Conservation (phyloP, 2,113 vertebrate species). For the Sander lucioperca region DNA sequence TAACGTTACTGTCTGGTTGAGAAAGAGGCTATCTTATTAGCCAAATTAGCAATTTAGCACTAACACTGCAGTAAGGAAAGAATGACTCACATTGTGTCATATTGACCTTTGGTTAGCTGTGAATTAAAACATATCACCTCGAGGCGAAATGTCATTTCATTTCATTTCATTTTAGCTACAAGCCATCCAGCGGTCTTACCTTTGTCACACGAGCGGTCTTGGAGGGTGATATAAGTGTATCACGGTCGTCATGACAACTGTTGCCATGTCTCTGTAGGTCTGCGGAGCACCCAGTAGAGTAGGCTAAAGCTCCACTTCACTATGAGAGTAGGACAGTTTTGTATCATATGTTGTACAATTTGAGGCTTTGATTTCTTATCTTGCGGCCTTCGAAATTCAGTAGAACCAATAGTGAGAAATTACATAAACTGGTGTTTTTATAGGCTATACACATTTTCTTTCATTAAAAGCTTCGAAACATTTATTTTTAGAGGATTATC, state of each 20-base stretch:
- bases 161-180: neutral
- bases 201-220: neutral
- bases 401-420: neutral
- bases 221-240: neutral
- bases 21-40: no score
- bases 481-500: neutral
- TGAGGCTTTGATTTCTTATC: neutral
- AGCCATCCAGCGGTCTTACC: neutral
- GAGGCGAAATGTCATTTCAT: neutral
- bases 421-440: neutral
- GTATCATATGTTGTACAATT: no score
- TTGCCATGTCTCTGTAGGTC: neutral
- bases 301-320: no score
- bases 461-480: no score
- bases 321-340: no score
- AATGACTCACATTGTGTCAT: no score
- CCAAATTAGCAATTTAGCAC: no score
- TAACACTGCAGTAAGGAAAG: no score
- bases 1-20: no score
- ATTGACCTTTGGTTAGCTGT: neutral
- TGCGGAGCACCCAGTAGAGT: no score
- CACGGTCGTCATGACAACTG: slow-evolving; percentile 50
- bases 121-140: neutral
- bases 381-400: neutral
- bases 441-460: no score